Percentiles rank a stretch among this genome's conserved stretches.
Evolutionary conservation across 2,113 vertebrate species (phyloP).

Genomic region (Columba livia): DNA sequence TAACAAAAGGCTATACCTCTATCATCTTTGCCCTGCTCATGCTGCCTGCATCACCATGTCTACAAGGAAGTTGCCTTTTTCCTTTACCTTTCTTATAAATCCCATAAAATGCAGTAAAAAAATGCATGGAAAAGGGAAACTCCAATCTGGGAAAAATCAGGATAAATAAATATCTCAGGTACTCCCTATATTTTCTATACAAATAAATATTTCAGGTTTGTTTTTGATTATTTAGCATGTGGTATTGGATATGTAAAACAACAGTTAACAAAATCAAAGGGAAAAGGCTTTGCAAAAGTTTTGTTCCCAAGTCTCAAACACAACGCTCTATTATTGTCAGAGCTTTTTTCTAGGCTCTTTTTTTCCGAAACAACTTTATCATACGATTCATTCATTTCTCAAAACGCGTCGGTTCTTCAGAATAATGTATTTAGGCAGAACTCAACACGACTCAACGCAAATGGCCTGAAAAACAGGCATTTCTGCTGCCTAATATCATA

Average conservation of each 20-base stretch:
- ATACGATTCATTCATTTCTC: neutral
- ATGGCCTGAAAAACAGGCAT: neutral
- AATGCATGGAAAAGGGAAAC: neutral
- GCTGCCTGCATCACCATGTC: neutral
- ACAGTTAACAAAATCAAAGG: neutral
- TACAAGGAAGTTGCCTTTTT: neutral
- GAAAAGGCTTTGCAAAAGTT: neutral
- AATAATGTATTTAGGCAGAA: neutral
- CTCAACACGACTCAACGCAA: neutral
- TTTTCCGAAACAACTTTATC: neutral
- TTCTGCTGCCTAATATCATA: neutral
- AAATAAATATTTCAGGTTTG: neutral
- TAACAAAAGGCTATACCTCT: neutral
- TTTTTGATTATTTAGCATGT: neutral
- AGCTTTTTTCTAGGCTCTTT: neutral
- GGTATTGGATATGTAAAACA: neutral
- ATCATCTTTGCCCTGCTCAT: neutral
- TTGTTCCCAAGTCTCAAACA: neutral
- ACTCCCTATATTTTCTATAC: neutral
- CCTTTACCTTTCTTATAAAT: neutral
- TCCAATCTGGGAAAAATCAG: neutral
- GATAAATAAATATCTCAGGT: neutral
- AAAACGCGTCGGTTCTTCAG: neutral
- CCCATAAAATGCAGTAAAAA: neutral
- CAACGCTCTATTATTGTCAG: neutral